phyloP scores from a whole-genome alignment of 1,140 invertebrate species.

The Anadara kagoshimensis region DNA sequence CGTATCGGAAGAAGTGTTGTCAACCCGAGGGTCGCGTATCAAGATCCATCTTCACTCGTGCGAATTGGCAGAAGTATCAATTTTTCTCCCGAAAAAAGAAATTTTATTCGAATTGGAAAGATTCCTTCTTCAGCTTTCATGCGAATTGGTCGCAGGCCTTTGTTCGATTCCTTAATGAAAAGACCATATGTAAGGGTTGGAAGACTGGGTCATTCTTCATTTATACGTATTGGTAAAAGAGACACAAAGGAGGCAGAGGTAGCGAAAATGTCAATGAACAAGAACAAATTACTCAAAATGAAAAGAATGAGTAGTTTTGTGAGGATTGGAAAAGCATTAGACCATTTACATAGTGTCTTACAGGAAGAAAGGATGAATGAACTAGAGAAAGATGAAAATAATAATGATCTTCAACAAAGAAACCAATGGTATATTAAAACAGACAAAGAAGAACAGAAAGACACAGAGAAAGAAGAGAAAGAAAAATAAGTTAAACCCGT shows the following conservation, averaged over 20 bases:
- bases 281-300: too few relatives aligned
- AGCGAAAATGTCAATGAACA: too few relatives aligned
- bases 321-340: too few relatives aligned
- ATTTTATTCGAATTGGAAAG: conserved; percentile 42
- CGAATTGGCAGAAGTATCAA: conserved; percentile 32
- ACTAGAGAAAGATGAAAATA: too few relatives aligned
- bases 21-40: not conserved
- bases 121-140: conserved; percentile 44
- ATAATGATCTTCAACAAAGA: too few relatives aligned
- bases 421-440: too few relatives aligned
- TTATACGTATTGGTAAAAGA: conserved; percentile 43
- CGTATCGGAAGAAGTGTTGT: conserved; percentile 15
- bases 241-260: not conserved
- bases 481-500: too few relatives aligned
- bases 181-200: conserved; percentile 18
- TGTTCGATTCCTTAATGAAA: conserved; percentile 11
- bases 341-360: too few relatives aligned
- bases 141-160: conserved; percentile 35
- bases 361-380: too few relatives aligned
- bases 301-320: too few relatives aligned
- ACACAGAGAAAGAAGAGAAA: too few relatives aligned
- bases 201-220: conserved; percentile 28
- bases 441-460: too few relatives aligned
- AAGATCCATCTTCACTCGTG: conserved; percentile 26
- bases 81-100: conserved; percentile 19